phyloP scores from a whole-genome alignment of 2,888 invertebrate species.

The Sympetrum striolatum region DNA sequence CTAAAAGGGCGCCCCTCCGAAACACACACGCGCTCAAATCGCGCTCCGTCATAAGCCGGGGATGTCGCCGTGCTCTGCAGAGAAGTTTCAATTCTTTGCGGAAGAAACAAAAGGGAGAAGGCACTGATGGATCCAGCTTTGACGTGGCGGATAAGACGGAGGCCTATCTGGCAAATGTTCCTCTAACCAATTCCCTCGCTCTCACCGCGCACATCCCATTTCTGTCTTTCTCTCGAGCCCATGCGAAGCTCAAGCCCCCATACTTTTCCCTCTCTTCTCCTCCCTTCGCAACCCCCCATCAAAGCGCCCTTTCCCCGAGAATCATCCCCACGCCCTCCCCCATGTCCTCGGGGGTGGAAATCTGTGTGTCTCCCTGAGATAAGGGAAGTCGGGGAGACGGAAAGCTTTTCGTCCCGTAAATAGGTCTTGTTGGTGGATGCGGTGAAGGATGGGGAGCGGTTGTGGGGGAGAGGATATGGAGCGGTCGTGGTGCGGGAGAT shows the following conservation, averaged over 20 bases:
- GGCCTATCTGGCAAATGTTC: slow-evolving; percentile 16
- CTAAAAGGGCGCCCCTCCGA: neutral
- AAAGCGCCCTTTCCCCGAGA: neutral
- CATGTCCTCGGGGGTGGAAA: slow-evolving; percentile 40
- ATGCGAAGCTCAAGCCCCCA: neutral
- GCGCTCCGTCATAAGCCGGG: neutral
- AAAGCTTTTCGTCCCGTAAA: slow-evolving; percentile 44
- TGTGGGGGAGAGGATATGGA: neutral
- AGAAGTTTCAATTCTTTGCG: slow-evolving; percentile 36
- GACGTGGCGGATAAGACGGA: slow-evolving; percentile 31
- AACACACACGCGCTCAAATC: neutral
- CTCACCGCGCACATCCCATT: neutral
- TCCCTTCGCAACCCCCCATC: neutral
- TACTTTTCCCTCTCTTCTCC: neutral
- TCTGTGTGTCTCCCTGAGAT: slow-evolving; percentile 43
- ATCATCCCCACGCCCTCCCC: neutral
- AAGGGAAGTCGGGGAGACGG: slow-evolving; percentile 43
- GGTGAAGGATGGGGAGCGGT: slow-evolving; percentile 24
- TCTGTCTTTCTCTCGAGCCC: neutral
- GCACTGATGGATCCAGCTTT: slow-evolving; percentile 31
- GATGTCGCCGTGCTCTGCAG: neutral
- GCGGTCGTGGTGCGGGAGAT: neutral
- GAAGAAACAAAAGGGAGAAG: neutral
- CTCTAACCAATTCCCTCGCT: slow-evolving; percentile 24
- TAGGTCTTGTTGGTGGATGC: slow-evolving; percentile 43